These are phyloP conservation scores for Artemisiospiza belli DNA, from an alignment of 2,113 vertebrate genomes.

Conservation along the genomic window DNA sequence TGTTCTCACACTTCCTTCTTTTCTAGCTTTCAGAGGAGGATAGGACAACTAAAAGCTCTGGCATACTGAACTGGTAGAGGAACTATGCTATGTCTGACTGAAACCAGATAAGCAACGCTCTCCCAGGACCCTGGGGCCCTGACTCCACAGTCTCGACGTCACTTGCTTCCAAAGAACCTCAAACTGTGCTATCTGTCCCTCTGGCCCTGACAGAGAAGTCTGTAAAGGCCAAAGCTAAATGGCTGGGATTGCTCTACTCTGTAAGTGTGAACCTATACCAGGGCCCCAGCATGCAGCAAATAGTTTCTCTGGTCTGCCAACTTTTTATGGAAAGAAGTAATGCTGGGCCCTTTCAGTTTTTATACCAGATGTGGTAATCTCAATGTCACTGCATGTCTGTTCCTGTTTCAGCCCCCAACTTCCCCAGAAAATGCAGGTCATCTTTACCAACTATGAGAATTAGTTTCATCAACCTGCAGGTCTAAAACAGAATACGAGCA, in stretches of 20 bases:
- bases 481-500: neutral
- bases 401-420: neutral
- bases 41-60: neutral
- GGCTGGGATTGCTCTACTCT: neutral
- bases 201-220: neutral
- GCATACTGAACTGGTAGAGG: neutral
- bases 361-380: neutral
- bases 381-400: neutral
- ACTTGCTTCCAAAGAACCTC: neutral
- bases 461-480: neutral
- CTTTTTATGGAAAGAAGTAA: neutral
- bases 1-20: neutral
- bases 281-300: neutral
- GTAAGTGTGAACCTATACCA: neutral
- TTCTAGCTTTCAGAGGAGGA: neutral
- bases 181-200: neutral
- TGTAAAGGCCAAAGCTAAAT: neutral
- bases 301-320: neutral
- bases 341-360: neutral
- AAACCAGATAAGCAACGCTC: neutral
- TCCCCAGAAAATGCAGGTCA: slow-evolving; percentile 4
- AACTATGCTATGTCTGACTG: neutral
- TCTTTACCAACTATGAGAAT: neutral
- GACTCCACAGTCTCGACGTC: neutral
- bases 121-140: neutral